A percentile compares a stretch with the other conserved stretches of the same genome.
These are phyloP conservation scores for Dasyprocta punctata DNA, from an alignment of 2,113 vertebrate species.

Conservation along the genomic window DNA sequence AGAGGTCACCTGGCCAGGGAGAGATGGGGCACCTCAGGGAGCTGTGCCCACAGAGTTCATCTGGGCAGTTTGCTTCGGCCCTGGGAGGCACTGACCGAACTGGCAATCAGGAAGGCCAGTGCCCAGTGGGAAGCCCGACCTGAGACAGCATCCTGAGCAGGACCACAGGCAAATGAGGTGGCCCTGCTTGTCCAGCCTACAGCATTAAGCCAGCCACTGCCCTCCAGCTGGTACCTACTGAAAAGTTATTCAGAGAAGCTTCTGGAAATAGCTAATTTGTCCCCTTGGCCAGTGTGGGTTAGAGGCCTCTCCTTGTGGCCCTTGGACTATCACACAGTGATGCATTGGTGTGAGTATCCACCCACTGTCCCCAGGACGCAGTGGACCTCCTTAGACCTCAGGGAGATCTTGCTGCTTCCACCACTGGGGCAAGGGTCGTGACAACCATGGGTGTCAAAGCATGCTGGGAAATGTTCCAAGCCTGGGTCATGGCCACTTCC, in stretches of 20 bases:
- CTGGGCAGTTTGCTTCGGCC: neutral
- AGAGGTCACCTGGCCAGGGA: neutral
- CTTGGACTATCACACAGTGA: neutral
- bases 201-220: neutral
- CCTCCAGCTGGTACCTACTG: neutral
- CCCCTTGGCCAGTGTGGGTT: too few relatives aligned
- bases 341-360: neutral
- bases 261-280: neutral
- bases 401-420: neutral
- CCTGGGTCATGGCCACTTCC: neutral
- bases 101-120: neutral
- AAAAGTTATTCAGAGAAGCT: neutral
- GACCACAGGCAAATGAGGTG: neutral
- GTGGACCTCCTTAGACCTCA: neutral
- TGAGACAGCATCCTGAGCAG: neutral
- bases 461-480: neutral
- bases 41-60: too few relatives aligned
- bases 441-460: neutral
- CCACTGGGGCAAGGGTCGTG: neutral
- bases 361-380: neutral
- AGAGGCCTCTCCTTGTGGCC: neutral
- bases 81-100: neutral
- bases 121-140: neutral
- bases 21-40: neutral
- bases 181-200: too few relatives aligned